Conservation (phyloP, 1,140 invertebrate genomes). For the Drosophila bifasciata region DNA sequence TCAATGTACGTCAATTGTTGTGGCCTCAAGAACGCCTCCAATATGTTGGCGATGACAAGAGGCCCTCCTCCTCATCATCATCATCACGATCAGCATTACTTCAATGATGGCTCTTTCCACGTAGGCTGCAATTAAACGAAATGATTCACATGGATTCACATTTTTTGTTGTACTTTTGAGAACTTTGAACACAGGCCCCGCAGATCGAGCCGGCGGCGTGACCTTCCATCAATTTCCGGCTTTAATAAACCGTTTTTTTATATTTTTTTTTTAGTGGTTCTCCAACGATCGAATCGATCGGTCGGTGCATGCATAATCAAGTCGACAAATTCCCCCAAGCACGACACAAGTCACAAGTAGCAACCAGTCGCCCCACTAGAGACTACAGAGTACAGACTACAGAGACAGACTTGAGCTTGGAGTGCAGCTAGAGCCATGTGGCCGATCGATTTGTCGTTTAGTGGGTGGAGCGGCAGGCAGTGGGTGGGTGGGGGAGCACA, state of each 20-base stretch:
- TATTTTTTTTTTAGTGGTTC: constrained; percentile 21
- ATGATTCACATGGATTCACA: constrained; percentile 70
- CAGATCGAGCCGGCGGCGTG: neutral
- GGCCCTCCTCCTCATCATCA: no score
- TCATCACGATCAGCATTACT: constrained; percentile 22
- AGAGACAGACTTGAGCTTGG: no score
- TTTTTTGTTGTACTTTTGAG: constrained; percentile 20
- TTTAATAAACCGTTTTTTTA: constrained; percentile 12
- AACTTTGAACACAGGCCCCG: constrained; percentile 9
- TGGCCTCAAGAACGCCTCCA: constrained; percentile 37
- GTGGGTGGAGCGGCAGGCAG: constrained; percentile 15
- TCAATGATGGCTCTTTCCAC: constrained; percentile 51
- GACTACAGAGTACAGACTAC: no score
- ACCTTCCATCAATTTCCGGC: constrained; percentile 48
- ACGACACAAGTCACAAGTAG: neutral
- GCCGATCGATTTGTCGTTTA: constrained; percentile 3
- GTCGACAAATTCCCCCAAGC: constrained; percentile 17
- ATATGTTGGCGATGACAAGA: constrained; percentile 7
- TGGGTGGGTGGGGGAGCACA: constrained; percentile 12
- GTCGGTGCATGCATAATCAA: constrained; percentile 21
- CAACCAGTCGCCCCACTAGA: no score
- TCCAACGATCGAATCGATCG: constrained; percentile 6
- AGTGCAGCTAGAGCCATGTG: constrained; percentile 14
- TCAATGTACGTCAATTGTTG: constrained; percentile 55
- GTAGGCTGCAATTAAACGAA: constrained; percentile 69